phyloP scores from a whole-genome alignment of 2,113 vertebrate genomes.

The Psittacula cyanocephala region DNA sequence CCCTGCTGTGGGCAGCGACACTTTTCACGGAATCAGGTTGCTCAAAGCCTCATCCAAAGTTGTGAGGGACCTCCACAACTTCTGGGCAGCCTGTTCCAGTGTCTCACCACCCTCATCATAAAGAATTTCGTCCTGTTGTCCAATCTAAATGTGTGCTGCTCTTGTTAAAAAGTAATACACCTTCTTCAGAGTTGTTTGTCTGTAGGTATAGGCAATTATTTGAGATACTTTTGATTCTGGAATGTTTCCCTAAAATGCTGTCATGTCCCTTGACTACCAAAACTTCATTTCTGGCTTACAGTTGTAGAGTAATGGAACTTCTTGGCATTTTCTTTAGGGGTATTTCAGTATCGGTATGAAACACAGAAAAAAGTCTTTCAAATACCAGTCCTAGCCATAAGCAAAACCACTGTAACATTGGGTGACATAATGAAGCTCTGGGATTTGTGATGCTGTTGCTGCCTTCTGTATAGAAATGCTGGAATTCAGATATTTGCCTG shows the following conservation, averaged over 20 bases:
- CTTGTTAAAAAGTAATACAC: neutral
- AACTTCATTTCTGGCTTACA: neutral
- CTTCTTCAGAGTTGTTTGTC: neutral
- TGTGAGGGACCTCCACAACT: accelerated
- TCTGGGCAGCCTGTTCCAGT: neutral
- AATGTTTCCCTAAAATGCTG: neutral
- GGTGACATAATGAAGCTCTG: neutral
- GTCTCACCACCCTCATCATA: neutral
- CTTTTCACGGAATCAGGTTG: neutral
- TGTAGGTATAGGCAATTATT: neutral
- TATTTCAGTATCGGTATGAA: neutral
- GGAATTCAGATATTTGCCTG: neutral
- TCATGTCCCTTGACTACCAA: neutral
- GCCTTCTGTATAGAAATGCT: neutral
- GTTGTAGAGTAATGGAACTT: neutral
- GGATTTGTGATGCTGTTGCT: neutral
- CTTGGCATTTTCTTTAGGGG: neutral
- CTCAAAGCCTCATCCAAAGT: neutral
- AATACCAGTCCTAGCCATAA: neutral
- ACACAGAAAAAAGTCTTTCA: neutral
- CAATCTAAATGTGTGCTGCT: neutral
- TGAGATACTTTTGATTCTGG: neutral
- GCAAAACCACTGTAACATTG: neutral
- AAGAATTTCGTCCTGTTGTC: neutral
- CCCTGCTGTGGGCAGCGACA: neutral